Evolutionary conservation across 2,888 invertebrate species (phyloP).

Genomic region (Phania funesta): DNA sequence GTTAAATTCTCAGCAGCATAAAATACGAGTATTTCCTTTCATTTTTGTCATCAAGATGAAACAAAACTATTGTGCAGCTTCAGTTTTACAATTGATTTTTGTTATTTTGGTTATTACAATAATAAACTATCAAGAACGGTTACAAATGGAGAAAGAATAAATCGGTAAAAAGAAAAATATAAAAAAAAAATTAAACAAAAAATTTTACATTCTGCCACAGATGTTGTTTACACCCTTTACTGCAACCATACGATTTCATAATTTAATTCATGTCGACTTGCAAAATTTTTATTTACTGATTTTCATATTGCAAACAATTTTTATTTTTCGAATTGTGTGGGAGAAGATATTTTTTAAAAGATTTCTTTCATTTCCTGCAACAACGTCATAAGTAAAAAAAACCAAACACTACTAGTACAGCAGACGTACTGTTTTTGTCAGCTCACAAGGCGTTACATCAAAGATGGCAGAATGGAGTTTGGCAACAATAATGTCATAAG

Average conservation of each 20-base stretch:
- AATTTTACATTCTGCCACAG: constrained; percentile 28
- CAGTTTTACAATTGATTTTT: constrained; percentile 18
- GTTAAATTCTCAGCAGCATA: constrained; percentile 9
- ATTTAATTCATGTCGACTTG: constrained; percentile 44
- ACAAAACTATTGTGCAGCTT: constrained; percentile 31
- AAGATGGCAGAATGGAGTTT: too few relatives aligned
- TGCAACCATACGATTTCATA: constrained; percentile 13
- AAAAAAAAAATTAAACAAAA: not conserved
- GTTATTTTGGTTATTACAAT: not conserved
- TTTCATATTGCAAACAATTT: not conserved
- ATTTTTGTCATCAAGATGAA: constrained; percentile 32
- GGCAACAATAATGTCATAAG: too few relatives aligned
- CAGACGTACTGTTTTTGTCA: too few relatives aligned
- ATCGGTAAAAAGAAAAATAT: not conserved
- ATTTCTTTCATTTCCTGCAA: constrained; percentile 4
- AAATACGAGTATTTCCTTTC: too few relatives aligned
- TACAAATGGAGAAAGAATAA: not conserved
- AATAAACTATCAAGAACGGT: not conserved
- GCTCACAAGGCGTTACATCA: too few relatives aligned
- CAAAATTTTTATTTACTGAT: constrained; percentile 13
- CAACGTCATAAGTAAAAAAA: not conserved
- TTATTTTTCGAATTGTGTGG: not conserved
- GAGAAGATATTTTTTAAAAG: too few relatives aligned
- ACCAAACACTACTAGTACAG: not conserved
- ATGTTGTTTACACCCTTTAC: constrained; percentile 39